phyloP scores from a whole-genome alignment of 2,888 invertebrate genomes.

The Dasysyrphus tricinctus region DNA sequence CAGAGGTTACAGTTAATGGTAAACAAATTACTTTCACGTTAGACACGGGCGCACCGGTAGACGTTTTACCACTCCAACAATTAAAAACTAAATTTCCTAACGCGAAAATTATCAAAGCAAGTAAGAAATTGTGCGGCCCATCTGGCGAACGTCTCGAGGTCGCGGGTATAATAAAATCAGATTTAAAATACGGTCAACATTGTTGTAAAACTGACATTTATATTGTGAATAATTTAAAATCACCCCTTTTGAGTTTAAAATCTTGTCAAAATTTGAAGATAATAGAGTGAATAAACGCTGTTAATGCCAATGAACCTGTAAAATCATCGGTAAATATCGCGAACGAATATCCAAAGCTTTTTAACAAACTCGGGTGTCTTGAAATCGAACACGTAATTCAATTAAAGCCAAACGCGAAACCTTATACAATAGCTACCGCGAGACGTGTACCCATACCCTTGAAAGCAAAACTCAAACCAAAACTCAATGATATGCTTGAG shows the following conservation, averaged over 20 bases:
- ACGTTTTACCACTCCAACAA: constrained; percentile 19
- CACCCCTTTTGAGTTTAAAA: too few relatives aligned
- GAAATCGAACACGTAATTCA: too few relatives aligned
- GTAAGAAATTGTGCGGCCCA: too few relatives aligned
- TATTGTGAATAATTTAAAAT: too few relatives aligned
- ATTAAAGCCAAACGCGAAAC: constrained; percentile 16
- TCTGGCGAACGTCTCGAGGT: constrained; percentile 22
- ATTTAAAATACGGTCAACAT: constrained; percentile 8
- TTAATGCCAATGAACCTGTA: too few relatives aligned
- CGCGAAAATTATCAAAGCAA: constrained; percentile 13
- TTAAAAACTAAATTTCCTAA: constrained; percentile 7
- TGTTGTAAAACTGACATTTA: not conserved
- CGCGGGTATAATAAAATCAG: not conserved
- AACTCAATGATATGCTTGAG: constrained; percentile 39
- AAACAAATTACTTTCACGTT: constrained; percentile 20
- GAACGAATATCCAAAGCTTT: too few relatives aligned
- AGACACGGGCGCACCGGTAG: constrained; percentile 26
- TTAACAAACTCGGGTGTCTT: constrained; percentile 21
- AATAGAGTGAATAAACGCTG: too few relatives aligned
- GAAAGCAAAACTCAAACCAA: constrained; percentile 3
- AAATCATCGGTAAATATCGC: not conserved
- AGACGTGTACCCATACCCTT: constrained; percentile 38
- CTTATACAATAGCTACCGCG: constrained; percentile 33
- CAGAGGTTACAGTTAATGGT: constrained; percentile 5
- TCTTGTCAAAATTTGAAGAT: too few relatives aligned